These are phyloP conservation scores for Atopsyche davidsoni DNA, from an alignment of 1,140 invertebrate species.

Conservation along the genomic window DNA sequence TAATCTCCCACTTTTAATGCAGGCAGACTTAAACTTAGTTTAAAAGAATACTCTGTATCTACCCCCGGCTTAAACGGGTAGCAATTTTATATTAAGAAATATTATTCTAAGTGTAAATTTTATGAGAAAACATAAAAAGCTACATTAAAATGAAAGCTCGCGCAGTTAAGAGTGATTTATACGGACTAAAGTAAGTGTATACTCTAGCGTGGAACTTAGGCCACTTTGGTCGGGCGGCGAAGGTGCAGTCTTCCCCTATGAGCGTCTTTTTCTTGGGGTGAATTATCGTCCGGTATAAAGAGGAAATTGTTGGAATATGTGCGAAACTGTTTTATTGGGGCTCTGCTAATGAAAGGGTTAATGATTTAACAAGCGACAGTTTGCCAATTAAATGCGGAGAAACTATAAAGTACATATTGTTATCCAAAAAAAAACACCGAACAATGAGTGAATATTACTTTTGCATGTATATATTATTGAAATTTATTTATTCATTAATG, in stretches of 20 bases:
- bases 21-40: neutral
- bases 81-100: conserved; percentile 29
- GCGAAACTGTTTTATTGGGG: neutral
- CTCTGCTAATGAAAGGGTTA: neutral
- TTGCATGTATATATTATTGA: too few relatives aligned
- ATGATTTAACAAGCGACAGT: neutral
- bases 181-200: conserved; percentile 26
- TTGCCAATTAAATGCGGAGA: too few relatives aligned
- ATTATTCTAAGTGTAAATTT: conserved; percentile 32
- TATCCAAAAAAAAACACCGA: too few relatives aligned
- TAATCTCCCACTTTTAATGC: neutral
- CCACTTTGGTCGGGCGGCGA: conserved; percentile 4
- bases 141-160: conserved; percentile 31
- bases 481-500: too few relatives aligned
- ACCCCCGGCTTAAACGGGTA: conserved; percentile 16
- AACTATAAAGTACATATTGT: too few relatives aligned
- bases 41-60: neutral
- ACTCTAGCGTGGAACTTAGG: conserved; percentile 18
- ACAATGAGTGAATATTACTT: too few relatives aligned
- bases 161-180: conserved; percentile 32
- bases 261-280: conserved; percentile 3
- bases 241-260: too few relatives aligned
- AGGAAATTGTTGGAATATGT: neutral
- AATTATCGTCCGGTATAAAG: conserved; percentile 3
- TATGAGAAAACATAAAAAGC: conserved; percentile 31